Evolutionary conservation across 2,113 vertebrate species (phyloP).

Genomic region (Gymnobelideus leadbeateri): DNA sequence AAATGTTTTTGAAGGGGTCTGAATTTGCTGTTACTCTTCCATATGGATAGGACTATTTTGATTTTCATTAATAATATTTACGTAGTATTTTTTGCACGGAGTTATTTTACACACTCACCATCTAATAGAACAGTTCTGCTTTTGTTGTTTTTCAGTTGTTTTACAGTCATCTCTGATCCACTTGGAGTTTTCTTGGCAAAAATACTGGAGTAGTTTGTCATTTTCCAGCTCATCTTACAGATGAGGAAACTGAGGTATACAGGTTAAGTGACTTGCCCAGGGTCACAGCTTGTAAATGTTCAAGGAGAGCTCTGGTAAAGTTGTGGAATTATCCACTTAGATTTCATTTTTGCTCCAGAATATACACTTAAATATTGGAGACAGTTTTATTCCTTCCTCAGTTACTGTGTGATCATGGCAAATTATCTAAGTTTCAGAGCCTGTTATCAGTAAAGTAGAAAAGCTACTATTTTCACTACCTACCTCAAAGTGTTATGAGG

Average conservation of each 20-base stretch:
- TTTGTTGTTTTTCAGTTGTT: too few relatives aligned
- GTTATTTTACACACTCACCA: background rate
- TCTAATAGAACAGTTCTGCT: background rate
- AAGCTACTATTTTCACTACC: too few relatives aligned
- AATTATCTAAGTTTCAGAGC: too few relatives aligned
- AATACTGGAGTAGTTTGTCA: background rate
- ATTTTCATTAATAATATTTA: background rate
- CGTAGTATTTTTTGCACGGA: background rate
- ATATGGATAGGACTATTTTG: background rate
- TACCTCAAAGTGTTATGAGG: too few relatives aligned
- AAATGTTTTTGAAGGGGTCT: background rate
- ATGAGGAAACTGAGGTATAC: background rate
- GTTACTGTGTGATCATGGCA: too few relatives aligned
- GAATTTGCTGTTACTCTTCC: background rate
- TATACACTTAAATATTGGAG: background rate
- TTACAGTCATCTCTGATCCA: background rate
- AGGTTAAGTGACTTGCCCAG: background rate
- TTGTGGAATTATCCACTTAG: background rate
- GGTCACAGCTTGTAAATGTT: background rate
- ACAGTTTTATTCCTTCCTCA: too few relatives aligned
- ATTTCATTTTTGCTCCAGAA: slow-evolving; percentile 4
- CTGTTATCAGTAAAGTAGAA: too few relatives aligned
- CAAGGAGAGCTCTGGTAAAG: slow-evolving; percentile 21
- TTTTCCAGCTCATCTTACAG: background rate
- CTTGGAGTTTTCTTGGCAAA: background rate